Evolutionary conservation across 2,888 invertebrate genomes (phyloP), one percentile per base, ranked within the genome.

Genomic region (Cerceris ruficornis): DNA sequence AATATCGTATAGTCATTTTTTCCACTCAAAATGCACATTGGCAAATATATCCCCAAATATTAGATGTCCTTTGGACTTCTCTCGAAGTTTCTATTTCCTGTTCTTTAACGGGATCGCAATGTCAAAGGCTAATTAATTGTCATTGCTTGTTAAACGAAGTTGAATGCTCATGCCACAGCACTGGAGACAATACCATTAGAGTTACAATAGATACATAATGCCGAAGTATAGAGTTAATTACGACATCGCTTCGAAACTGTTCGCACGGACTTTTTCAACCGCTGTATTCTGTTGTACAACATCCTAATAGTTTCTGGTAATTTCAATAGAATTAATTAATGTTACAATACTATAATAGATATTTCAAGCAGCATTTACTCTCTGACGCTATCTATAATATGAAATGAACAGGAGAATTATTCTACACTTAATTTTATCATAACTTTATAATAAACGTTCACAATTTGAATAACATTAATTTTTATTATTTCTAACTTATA

Each of bases 221-320:
- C 39, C 55, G 13, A 57, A 17, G 46, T 61, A 49, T 49, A 49
- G 49, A 49, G 61, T 61, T 61, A 61, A 49, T 61, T 61, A 61
- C 28, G 11, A 61, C 49, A 11, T 43, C 11, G 17, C 28, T 6
- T 39, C n/a, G 58, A n/a, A 17, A 28, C 28, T 28, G 4, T 28
- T 28, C 28, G 4, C 28, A 28, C 28, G 28, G 28, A 2, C 28
- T 28, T 28, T 28, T 28, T 28, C 11, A 46, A 46, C 46, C 46
- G 6, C 46, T 46, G 28, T 28, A 4, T 1, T 28, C 28, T 28
- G 28, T 28, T 28, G 28, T 28, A 28, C 28, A 4, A 28, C 28
- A 28, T 28, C 28, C 28, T 11, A 46, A 46, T 46, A 11, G 46
- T 46, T 46, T 46, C 9, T 11, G 46, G 46, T 46, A 46, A 46